phyloP scores from a whole-genome alignment of 2,888 invertebrate species.

The Netelia virgata region DNA sequence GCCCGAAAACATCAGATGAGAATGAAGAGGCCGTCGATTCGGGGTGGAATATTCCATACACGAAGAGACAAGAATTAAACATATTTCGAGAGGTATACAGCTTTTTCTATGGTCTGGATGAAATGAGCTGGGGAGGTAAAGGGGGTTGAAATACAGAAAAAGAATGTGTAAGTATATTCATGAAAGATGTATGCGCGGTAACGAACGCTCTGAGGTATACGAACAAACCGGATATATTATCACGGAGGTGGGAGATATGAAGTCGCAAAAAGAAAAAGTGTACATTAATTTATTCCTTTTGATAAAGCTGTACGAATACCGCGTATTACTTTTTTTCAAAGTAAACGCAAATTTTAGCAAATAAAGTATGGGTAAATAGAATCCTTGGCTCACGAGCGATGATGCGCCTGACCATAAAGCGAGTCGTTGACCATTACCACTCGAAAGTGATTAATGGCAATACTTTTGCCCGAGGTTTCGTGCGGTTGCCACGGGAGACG shows the following conservation, averaged over 20 bases:
- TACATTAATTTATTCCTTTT: background rate
- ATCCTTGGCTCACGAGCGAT: background rate
- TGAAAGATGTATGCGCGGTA: background rate
- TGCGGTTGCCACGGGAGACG: background rate
- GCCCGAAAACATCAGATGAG: too few species aligned
- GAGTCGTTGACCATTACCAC: background rate
- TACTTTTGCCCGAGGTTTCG: background rate
- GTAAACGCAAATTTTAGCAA: too few species aligned
- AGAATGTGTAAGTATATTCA: background rate
- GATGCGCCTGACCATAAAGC: background rate
- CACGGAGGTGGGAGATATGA: background rate
- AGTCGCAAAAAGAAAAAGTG: too few species aligned
- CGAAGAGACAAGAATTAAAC: too few species aligned
- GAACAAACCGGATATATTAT: background rate
- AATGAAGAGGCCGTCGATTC: too few species aligned
- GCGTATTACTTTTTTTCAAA: background rate
- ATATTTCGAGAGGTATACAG: too few species aligned
- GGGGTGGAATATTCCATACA: too few species aligned
- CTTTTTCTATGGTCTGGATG: too few species aligned
- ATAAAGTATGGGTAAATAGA: too few species aligned
- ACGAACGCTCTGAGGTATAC: background rate
- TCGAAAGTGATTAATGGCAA: background rate
- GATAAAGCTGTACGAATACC: background rate
- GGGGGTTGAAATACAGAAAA: background rate
- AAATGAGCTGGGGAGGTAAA: background rate